Percentiles rank a stretch among this genome's conserved stretches.
phyloP scores from a whole-genome alignment of 2,888 invertebrate genomes.

The Eledone cirrhosa region DNA sequence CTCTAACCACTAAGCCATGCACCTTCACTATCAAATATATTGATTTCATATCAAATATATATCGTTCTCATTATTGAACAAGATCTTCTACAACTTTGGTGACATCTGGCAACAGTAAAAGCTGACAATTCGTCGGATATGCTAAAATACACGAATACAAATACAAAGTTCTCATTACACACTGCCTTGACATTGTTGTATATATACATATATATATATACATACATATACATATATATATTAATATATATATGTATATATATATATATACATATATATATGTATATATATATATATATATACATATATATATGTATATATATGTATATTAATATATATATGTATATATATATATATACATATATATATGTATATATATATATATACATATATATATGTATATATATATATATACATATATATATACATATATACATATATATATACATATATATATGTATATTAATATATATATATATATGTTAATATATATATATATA shows the following conservation, averaged over 20 bases:
- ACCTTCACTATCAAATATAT: too few species aligned
- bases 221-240: background rate
- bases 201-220: conserved; percentile 2
- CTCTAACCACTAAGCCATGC: too few species aligned
- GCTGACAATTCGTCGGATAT: too few species aligned
- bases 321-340: background rate
- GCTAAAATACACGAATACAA: too few species aligned
- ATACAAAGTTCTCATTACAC: too few species aligned
- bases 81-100: too few species aligned
- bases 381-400: background rate
- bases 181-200: conserved; percentile 1
- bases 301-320: background rate
- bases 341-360: background rate
- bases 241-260: background rate
- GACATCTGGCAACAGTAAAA: too few species aligned
- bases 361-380: background rate
- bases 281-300: background rate
- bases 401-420: background rate
- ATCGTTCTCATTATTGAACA: too few species aligned
- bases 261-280: background rate
- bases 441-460: background rate
- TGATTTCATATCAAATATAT: too few species aligned
- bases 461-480: background rate
- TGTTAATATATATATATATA: too few species aligned
- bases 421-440: background rate